A percentile compares a stretch with the other conserved stretches of the same genome.
These are phyloP conservation scores for Sminthurides aquaticus DNA, from an alignment of 2,888 invertebrate genomes.

Conservation along the genomic window DNA sequence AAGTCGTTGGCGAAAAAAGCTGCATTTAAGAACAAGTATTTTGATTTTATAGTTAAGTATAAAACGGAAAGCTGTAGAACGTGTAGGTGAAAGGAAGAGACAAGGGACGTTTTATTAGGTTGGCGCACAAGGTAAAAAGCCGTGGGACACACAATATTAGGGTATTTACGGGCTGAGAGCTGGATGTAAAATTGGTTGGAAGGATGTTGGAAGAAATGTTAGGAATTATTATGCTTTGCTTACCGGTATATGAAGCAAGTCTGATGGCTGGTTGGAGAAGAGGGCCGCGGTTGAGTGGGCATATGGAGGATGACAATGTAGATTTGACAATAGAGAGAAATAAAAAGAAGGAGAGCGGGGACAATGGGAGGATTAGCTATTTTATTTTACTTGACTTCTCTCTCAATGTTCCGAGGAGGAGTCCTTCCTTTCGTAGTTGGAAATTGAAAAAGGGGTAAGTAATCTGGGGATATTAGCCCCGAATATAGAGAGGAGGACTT, in stretches of 20 bases:
- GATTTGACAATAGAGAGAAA: not conserved
- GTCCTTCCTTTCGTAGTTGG: constrained; percentile 12
- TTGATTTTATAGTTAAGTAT: too few relatives aligned
- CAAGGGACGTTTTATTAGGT: not conserved
- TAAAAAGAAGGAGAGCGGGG: constrained; percentile 11
- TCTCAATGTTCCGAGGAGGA: too few relatives aligned
- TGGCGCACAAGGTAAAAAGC: not conserved
- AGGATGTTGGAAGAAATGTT: too few relatives aligned
- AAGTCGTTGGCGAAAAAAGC: too few relatives aligned
- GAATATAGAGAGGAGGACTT: constrained; percentile 9
- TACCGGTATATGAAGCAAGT: too few relatives aligned
- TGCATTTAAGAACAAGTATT: too few relatives aligned
- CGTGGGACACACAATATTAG: not conserved
- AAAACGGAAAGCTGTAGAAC: too few relatives aligned
- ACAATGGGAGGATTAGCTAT: constrained; percentile 25
- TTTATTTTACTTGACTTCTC: constrained; percentile 20
- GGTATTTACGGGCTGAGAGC: too few relatives aligned
- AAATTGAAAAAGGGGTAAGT: constrained; percentile 15
- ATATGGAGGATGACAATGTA: constrained; percentile 29
- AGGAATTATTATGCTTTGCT: too few relatives aligned
- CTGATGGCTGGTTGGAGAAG: not conserved
- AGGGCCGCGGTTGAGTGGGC: constrained; percentile 14
- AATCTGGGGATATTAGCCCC: constrained; percentile 17
- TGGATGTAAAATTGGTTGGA: too few relatives aligned
- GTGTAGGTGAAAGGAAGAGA: too few relatives aligned